These are phyloP conservation scores for Eilema sororculum DNA, from an alignment of 2,888 invertebrate genomes.

Conservation along the genomic window DNA sequence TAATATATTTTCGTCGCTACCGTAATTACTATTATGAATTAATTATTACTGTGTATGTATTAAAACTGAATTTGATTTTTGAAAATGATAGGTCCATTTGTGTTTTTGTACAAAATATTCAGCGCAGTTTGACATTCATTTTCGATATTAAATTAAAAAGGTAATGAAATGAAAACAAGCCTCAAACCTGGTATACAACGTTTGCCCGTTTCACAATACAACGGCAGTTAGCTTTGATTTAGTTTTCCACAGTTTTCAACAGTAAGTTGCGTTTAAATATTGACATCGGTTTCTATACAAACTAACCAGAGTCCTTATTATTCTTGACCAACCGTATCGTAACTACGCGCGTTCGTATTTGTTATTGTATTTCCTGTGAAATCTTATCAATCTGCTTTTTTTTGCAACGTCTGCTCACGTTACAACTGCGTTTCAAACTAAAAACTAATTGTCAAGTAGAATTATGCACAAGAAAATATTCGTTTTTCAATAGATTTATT, in stretches of 20 bases:
- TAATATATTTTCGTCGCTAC: constrained; percentile 4
- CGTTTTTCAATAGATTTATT: not conserved
- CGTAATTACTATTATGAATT: constrained; percentile 5
- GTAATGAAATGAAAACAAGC: constrained; percentile 18
- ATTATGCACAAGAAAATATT: constrained; percentile 11
- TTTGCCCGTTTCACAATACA: constrained; percentile 19
- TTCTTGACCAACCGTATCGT: too few relatives aligned
- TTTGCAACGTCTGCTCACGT: too few relatives aligned
- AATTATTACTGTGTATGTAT: not conserved
- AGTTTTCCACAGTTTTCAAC: constrained; percentile 20
- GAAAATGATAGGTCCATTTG: not conserved
- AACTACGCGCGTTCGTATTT: too few relatives aligned
- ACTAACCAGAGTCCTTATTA: not conserved
- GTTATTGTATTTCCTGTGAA: too few relatives aligned
- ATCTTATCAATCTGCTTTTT: too few relatives aligned
- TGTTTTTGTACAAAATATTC: constrained; percentile 8
- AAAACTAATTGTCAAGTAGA: too few relatives aligned
- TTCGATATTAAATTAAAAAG: constrained; percentile 8
- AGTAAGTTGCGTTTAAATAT: constrained; percentile 35
- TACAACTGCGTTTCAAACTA: too few relatives aligned
- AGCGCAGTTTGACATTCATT: constrained; percentile 7
- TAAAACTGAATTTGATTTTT: not conserved
- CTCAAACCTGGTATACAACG: constrained; percentile 2
- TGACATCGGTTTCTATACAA: constrained; percentile 30
- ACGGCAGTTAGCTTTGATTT: constrained; percentile 29